Evolutionary conservation across 1,140 invertebrate species (phyloP).

Genomic region (Whitmania pigra): DNA sequence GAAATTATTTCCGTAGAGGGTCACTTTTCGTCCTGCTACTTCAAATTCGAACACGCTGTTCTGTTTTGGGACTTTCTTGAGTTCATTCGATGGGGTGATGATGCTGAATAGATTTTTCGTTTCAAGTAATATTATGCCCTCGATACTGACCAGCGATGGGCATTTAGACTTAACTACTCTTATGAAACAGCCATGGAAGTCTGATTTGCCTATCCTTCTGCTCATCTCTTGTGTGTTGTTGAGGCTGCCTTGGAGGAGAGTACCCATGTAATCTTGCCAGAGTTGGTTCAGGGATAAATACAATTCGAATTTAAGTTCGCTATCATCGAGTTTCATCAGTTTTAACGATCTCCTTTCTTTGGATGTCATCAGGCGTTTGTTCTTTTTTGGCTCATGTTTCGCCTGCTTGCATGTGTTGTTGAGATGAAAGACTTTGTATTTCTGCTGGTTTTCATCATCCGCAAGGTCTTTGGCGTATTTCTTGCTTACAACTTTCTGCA

Average conservation of each 20-base stretch:
- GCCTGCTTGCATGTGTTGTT: neutral
- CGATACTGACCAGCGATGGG: neutral
- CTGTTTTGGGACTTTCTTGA: constrained; percentile 8
- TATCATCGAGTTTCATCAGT: neutral
- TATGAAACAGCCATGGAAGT: neutral
- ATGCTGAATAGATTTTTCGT: constrained; percentile 1
- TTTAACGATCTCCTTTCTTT: constrained; percentile 7
- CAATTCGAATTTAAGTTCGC: neutral
- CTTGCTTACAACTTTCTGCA: neutral
- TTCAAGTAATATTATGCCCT: constrained; percentile 8
- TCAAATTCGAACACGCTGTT: neutral
- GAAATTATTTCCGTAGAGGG: constrained; percentile 1
- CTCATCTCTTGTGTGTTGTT: neutral
- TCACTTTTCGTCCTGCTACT: neutral
- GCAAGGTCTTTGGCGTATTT: neutral
- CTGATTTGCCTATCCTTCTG: neutral
- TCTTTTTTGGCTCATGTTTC: neutral
- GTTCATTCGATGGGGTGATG: neutral
- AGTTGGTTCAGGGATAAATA: neutral
- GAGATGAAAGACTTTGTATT: neutral
- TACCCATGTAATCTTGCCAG: neutral
- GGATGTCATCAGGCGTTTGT: neutral
- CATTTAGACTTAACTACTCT: constrained; percentile 1
- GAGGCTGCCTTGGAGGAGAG: neutral
- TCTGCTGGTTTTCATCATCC: constrained; percentile 1